These are phyloP conservation scores for Clivina fossor DNA, from an alignment of 2,888 invertebrate species.

Conservation along the genomic window DNA sequence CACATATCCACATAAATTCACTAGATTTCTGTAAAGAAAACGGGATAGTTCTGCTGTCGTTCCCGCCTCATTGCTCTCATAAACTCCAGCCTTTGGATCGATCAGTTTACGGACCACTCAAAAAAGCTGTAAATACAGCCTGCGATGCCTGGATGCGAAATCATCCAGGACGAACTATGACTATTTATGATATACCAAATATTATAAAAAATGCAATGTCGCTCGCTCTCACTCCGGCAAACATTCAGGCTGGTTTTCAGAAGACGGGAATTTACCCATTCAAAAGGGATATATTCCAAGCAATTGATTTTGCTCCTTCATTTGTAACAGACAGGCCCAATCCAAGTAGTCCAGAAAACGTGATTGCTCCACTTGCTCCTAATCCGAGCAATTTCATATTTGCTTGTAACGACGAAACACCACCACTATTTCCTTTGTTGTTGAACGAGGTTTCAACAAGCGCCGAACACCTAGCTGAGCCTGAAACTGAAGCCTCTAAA, in stretches of 20 bases:
- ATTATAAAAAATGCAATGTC: constrained; percentile 28
- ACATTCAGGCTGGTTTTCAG: constrained; percentile 31
- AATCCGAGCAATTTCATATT: not conserved
- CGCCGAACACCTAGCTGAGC: not conserved
- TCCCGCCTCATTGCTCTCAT: constrained; percentile 37
- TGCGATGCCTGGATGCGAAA: constrained; percentile 37
- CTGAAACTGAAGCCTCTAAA: not conserved
- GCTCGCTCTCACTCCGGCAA: constrained; percentile 17
- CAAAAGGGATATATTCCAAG: constrained; percentile 19
- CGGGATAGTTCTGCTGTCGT: constrained; percentile 29
- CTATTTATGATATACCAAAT: constrained; percentile 36
- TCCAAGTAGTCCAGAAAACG: constrained; percentile 1
- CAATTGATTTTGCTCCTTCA: constrained; percentile 16
- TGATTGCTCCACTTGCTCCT: constrained; percentile 2
- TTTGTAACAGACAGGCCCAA: constrained; percentile 21
- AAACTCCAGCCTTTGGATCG: constrained; percentile 39
- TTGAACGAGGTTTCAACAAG: constrained; percentile 3
- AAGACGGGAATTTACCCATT: constrained; percentile 12
- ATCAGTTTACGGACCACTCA: constrained; percentile 37
- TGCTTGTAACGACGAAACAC: constrained; percentile 5
- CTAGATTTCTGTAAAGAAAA: constrained; percentile 35
- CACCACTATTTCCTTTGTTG: constrained; percentile 3
- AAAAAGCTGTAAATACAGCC: constrained; percentile 35
- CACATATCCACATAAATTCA: constrained; percentile 34
- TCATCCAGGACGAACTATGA: constrained; percentile 37